phyloP scores from a whole-genome alignment of 2,888 invertebrate genomes.

The Polymixis flavicincta region DNA sequence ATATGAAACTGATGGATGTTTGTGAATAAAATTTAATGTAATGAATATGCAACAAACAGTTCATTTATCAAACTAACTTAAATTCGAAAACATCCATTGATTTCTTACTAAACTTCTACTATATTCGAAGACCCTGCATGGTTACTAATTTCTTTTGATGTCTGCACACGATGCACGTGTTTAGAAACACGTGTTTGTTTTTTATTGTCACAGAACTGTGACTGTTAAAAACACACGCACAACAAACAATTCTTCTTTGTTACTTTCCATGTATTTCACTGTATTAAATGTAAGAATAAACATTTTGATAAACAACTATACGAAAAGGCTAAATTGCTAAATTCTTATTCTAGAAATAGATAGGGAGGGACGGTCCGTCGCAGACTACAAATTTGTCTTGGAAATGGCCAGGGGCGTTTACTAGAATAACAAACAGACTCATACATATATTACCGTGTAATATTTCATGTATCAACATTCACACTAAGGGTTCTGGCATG shows the following conservation, averaged over 20 bases:
- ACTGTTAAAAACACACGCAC: not conserved
- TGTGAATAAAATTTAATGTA: too few relatives aligned
- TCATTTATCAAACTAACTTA: too few relatives aligned
- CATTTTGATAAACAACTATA: not conserved
- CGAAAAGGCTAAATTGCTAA: too few relatives aligned
- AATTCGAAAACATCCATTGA: too few relatives aligned
- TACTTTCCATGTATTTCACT: not conserved
- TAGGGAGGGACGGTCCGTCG: not conserved
- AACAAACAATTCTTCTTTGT: not conserved
- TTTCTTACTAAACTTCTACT: too few relatives aligned
- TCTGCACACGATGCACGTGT: too few relatives aligned
- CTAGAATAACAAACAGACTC: constrained; percentile 41
- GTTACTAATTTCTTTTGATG: too few relatives aligned
- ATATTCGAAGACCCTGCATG: too few relatives aligned
- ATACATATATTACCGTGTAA: constrained; percentile 41
- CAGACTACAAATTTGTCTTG: constrained; percentile 23
- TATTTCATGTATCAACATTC: constrained; percentile 11
- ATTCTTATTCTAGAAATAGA: constrained; percentile 3
- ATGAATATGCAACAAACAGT: too few relatives aligned
- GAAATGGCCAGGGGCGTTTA: constrained; percentile 31
- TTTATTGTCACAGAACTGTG: too few relatives aligned
- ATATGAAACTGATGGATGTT: too few relatives aligned
- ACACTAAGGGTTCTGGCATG: not conserved
- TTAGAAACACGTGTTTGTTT: too few relatives aligned
- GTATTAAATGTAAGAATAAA: not conserved